Evolutionary conservation across 2,113 vertebrate species (phyloP), one percentile per base, ranked within the genome.

Genomic region (Chinchilla lanigera): DNA sequence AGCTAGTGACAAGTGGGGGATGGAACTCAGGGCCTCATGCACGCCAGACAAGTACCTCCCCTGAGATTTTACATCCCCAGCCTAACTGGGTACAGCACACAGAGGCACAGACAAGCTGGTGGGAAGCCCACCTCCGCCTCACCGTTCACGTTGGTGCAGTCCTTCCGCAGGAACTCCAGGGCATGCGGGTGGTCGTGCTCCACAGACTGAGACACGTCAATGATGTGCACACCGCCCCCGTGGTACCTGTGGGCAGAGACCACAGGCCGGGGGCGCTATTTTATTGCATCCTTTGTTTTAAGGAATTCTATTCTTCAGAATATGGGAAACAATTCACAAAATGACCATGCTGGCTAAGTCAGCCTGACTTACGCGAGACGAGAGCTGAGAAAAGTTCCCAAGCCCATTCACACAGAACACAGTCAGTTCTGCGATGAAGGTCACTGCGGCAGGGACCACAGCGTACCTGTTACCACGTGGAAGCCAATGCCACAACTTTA

Each of bases 161-260:
- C 99, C 94, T 99, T 99, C 8, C 99, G 98, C 84, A 99, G 98
- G 98, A 99, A 99, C 98, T 99, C 99, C 86, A 99, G 98, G 0
- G 99, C 99, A 0, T 99, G 99, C 0, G 99, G 99, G 92, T 99
- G 99, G 97, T 99, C 99, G 0, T 99, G 99, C 60, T 99, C 99
- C 97, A 99, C 99, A 0, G 99, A 99, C 98, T 99, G 99, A 0
- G 99, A 99, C 77, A 99, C 99, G 0, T 99, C 99, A 0, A 99
- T 99, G 97, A 99, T 99, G 97, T 99, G 99, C 30, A 99, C 99
- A 0, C 98, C 98, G 82, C 99, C 99, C 0, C 98, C 81, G 9
- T 99, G 99, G 98, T 99, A 99, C 86, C 99, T 98, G 80, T 1
- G 1, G 47, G 90, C 93, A 86, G 44, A 93, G n/a, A 78, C 0